Conservation (phyloP, 2,113 vertebrate species). For the Anhinga rufa region DNA sequence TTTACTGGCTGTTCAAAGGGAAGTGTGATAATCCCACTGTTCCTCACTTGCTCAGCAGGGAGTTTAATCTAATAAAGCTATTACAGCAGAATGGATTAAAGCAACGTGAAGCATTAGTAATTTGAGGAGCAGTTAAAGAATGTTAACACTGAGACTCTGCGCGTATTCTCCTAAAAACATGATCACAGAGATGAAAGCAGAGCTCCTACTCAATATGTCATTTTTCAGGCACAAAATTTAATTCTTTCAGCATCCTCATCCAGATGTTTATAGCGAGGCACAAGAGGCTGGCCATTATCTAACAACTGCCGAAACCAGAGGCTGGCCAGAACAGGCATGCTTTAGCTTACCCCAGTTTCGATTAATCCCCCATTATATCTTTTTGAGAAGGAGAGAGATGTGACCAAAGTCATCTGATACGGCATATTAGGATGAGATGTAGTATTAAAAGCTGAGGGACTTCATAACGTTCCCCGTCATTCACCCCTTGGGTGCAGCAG, state of each 20-base stretch:
- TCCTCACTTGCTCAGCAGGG: constrained; percentile 65
- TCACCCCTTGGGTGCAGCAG: not conserved
- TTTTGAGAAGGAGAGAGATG: not conserved
- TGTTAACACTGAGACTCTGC: constrained; percentile 54
- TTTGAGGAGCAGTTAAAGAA: constrained; percentile 71
- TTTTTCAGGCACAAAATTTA: constrained; percentile 51
- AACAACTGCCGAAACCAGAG: constrained; percentile 31
- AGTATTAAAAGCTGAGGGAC: not conserved
- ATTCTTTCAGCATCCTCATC: constrained; percentile 45
- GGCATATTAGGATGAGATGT: not conserved
- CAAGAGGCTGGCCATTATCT: constrained; percentile 26
- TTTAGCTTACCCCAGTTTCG: not conserved
- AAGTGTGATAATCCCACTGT: constrained; percentile 75
- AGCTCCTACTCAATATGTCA: constrained; percentile 50
- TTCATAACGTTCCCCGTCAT: not conserved
- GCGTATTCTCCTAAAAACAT: constrained; percentile 56
- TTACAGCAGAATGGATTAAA: constrained; percentile 71
- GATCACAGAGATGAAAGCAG: constrained; percentile 59
- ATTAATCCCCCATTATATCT: constrained; percentile 5
- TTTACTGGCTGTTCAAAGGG: constrained; percentile 73
- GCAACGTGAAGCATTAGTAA: constrained; percentile 71
- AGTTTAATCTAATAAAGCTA: constrained; percentile 78
- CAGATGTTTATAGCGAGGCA: constrained; percentile 44
- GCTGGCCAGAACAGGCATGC: not conserved
- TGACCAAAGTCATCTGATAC: not conserved